phyloP scores from a whole-genome alignment of 2,113 vertebrate species.

The Ophthalmotilapia sp. region DNA sequence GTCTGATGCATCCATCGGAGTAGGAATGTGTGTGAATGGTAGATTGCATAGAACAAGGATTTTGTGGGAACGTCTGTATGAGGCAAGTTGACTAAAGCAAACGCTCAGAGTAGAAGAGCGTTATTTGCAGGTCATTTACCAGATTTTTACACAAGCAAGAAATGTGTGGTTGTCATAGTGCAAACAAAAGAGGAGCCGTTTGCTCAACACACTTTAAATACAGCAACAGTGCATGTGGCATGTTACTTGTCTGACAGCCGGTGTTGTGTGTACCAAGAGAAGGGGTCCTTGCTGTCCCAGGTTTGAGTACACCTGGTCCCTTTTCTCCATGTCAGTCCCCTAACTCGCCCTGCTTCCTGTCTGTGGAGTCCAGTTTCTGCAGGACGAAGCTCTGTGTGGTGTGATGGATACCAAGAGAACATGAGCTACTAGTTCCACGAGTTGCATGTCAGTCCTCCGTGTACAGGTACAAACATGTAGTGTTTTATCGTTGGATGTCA shows the following conservation, averaged over 20 bases:
- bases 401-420: not conserved
- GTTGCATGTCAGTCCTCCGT: not conserved
- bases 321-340: not conserved
- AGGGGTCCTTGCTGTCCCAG: not conserved
- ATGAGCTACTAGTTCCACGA: not conserved
- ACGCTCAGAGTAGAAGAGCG: not conserved
- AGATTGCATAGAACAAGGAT: not conserved
- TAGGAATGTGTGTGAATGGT: not conserved
- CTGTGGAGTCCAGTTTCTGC: not conserved
- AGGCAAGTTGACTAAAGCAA: too few species aligned
- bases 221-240: not conserved
- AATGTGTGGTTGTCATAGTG: not conserved
- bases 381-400: not conserved
- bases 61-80: too few species aligned
- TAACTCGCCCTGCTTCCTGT: not conserved
- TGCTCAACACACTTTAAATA: not conserved
- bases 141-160: not conserved
- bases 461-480: not conserved
- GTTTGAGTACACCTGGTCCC: not conserved
- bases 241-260: not conserved
- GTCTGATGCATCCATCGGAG: not conserved
- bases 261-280: not conserved
- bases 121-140: not conserved
- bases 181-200: not conserved
- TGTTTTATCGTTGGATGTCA: not conserved